phyloP scores from a whole-genome alignment of 2,113 vertebrate species.

The Colinus virginianus region DNA sequence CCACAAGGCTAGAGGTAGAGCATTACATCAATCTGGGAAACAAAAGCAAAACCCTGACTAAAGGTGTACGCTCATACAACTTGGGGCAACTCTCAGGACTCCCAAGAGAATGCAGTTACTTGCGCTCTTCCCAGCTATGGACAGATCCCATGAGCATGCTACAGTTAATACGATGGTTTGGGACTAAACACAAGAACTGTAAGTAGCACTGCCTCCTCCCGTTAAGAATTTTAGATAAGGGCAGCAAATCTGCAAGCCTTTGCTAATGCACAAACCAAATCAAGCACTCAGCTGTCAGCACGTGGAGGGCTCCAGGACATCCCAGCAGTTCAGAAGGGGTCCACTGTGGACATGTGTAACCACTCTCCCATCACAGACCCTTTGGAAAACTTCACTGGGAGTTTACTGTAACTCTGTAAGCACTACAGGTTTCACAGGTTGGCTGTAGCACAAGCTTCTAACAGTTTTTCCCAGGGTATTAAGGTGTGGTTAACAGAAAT shows the following conservation, averaged over 20 bases:
- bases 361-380: too few relatives aligned
- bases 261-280: not conserved
- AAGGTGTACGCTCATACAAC: fast-evolving
- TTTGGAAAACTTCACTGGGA: not conserved
- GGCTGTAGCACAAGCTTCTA: not conserved
- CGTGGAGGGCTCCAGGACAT: fast-evolving
- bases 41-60: not conserved
- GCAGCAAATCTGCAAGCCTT: not conserved
- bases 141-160: not conserved
- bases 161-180: not conserved
- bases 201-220: not conserved
- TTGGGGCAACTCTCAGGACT: fast-evolving
- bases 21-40: not conserved
- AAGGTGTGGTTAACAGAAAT: not conserved
- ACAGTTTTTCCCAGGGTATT: not conserved
- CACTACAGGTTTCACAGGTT: not conserved
- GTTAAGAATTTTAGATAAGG: not conserved
- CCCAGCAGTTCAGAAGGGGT: not conserved
- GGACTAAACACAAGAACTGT: not conserved
- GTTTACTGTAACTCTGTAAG: not conserved
- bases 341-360: not conserved
- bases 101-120: not conserved
- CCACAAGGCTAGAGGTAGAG: not conserved
- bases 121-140: not conserved
- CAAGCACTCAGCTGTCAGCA: not conserved